Percentiles rank a stretch among this genome's conserved stretches.
These are phyloP conservation scores for Tortrix viridana DNA, from an alignment of 2,888 invertebrate species.

Conservation along the genomic window DNA sequence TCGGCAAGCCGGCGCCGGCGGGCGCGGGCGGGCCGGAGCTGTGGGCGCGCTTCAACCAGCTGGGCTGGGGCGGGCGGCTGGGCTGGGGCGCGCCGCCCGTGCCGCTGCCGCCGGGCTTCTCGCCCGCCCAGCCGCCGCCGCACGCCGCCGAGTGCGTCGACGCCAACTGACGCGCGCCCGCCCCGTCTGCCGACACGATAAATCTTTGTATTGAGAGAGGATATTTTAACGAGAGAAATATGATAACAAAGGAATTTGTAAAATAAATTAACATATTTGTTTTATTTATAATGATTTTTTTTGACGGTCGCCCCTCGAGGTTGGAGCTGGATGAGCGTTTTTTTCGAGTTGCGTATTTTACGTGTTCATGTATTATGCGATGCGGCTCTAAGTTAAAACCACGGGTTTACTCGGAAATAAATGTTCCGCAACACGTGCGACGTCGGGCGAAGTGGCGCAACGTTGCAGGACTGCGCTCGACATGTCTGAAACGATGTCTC, in stretches of 20 bases:
- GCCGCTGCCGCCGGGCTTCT: conserved; percentile 76
- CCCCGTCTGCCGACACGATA: conserved; percentile 60
- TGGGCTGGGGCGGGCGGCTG: conserved; percentile 49
- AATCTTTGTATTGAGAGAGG: conserved; percentile 83
- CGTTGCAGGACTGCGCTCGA: too few species aligned
- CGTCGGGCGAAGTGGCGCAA: too few species aligned
- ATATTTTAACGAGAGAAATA: conserved; percentile 84
- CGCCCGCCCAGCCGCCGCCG: conserved; percentile 67
- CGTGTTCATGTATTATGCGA: too few species aligned
- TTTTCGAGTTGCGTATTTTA: conserved; percentile 57
- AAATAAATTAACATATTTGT: conserved; percentile 84
- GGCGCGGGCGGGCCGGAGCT: conserved; percentile 58
- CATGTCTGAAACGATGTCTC: too few species aligned
- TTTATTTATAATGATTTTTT: conserved; percentile 74
- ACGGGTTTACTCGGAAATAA: too few species aligned
- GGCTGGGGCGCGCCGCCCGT: conserved; percentile 47
- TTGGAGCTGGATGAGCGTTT: conserved; percentile 48
- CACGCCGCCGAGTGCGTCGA: conserved; percentile 81
- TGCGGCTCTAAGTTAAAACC: too few species aligned
- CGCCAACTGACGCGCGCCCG: conserved; percentile 67
- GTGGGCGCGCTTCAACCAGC: conserved; percentile 73
- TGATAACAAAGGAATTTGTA: conserved; percentile 84
- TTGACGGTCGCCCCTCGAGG: conserved; percentile 53
- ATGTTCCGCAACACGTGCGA: too few species aligned
- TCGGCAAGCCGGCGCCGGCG: conserved; percentile 61